Conservation (phyloP, 2,888 invertebrate genomes). For the Euzophera pinguis region DNA sequence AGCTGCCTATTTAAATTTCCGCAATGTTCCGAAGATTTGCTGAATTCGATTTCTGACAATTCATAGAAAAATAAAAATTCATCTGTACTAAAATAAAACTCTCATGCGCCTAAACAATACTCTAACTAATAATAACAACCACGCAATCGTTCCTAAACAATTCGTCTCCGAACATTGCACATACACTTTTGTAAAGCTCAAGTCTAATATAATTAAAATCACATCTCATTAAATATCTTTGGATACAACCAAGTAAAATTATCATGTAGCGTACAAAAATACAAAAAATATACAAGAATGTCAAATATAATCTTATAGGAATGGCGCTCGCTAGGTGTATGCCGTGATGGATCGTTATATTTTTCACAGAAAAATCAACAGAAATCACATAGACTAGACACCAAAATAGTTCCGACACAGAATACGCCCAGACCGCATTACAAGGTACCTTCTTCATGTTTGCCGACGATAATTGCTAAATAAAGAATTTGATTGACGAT, state of each 20-base stretch:
- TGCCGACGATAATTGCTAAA: conserved; percentile 5
- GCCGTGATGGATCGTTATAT: conserved; percentile 27
- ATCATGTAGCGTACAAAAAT: conserved; percentile 72
- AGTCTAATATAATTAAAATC: conserved; percentile 70
- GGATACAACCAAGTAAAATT: conserved; percentile 75
- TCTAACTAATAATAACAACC: conserved; percentile 53
- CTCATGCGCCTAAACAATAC: conserved; percentile 25
- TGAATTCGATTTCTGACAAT: conserved; percentile 16
- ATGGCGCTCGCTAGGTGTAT: conserved; percentile 26
- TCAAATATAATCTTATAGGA: conserved; percentile 43
- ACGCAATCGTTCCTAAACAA: conserved; percentile 44
- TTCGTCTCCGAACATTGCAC: conserved; percentile 54
- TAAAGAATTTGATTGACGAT: neutral
- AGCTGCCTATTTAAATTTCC: neutral
- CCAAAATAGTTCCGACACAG: conserved; percentile 15
- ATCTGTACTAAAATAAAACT: conserved; percentile 26
- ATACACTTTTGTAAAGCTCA: conserved; percentile 73
- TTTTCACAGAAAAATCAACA: conserved; percentile 23
- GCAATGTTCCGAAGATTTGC: neutral
- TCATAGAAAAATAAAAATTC: conserved; percentile 27
- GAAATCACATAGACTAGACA: conserved; percentile 42
- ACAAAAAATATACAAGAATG: conserved; percentile 72
- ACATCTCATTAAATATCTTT: conserved; percentile 78
- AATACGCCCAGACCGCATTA: conserved; percentile 1
- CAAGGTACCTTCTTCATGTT: neutral